phyloP scores from a whole-genome alignment of 1,140 invertebrate genomes.

The Heliconius nattereri region DNA sequence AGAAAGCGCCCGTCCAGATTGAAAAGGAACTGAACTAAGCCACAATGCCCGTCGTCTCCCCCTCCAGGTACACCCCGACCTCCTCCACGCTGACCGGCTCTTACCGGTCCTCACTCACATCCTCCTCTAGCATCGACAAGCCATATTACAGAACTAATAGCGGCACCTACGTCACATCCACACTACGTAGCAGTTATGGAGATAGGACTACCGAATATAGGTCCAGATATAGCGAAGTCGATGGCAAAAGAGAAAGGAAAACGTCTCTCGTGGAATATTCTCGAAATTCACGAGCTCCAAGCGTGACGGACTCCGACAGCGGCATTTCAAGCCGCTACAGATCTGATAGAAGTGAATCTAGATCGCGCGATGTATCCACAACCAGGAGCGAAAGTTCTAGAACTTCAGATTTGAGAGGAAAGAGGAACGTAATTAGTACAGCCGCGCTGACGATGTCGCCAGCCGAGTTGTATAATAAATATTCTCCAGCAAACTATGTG shows the following conservation, averaged over 20 bases:
- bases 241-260: slow-evolving; percentile 73
- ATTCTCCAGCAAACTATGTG: slow-evolving; percentile 84
- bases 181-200: slow-evolving; percentile 71
- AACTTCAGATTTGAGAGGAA: slow-evolving; percentile 57
- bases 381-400: slow-evolving; percentile 73
- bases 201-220: slow-evolving; percentile 77
- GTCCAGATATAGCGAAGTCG: slow-evolving; percentile 67
- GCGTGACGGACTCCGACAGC: slow-evolving; percentile 75
- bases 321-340: slow-evolving; percentile 69
- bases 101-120: slow-evolving; percentile 77
- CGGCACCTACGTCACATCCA: slow-evolving; percentile 73
- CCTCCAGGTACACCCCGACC: slow-evolving; percentile 72
- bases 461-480: slow-evolving; percentile 83
- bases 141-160: slow-evolving; percentile 76
- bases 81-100: slow-evolving; percentile 74
- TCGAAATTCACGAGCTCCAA: slow-evolving; percentile 68
- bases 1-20: slow-evolving; percentile 63
- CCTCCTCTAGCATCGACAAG: slow-evolving; percentile 77
- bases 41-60: slow-evolving; percentile 83
- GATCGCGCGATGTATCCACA: slow-evolving; percentile 69
- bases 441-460: slow-evolving; percentile 74
- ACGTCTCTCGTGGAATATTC: slow-evolving; percentile 71
- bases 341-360: slow-evolving; percentile 67
- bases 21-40: slow-evolving; percentile 46
- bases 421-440: slow-evolving; percentile 54